Evolutionary conservation across 2,888 invertebrate species (phyloP).

Genomic region (Arctia plantaginis): DNA sequence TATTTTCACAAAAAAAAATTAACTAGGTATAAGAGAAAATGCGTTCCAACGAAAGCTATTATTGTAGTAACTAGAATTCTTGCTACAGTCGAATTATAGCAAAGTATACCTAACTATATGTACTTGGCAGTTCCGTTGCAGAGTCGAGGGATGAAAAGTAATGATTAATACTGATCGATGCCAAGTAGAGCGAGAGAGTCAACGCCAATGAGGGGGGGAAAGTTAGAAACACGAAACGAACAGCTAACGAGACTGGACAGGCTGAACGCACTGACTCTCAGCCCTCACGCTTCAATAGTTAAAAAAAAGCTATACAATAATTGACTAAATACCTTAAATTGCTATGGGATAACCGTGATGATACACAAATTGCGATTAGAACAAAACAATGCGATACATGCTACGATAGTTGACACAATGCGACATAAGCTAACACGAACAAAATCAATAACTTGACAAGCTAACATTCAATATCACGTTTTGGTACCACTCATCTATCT

Average conservation of each 20-base stretch:
- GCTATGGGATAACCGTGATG: slow-evolving; percentile 67
- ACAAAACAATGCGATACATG: slow-evolving; percentile 24
- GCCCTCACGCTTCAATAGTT: slow-evolving; percentile 65
- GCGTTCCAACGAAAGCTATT: slow-evolving; percentile 78
- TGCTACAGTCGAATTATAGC: slow-evolving; percentile 62
- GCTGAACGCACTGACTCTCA: slow-evolving; percentile 72
- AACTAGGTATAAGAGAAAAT: slow-evolving; percentile 82
- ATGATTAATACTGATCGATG: slow-evolving; percentile 81
- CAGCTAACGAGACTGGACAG: slow-evolving; percentile 48
- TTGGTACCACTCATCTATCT: slow-evolving; percentile 19
- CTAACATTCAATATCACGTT: slow-evolving; percentile 27
- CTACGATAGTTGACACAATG: slow-evolving; percentile 17
- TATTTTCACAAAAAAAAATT: slow-evolving; percentile 74
- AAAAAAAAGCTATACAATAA: slow-evolving; percentile 82
- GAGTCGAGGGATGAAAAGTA: slow-evolving; percentile 58
- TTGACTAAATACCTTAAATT: slow-evolving; percentile 85
- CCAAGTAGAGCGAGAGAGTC: slow-evolving; percentile 66
- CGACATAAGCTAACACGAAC: slow-evolving; percentile 24
- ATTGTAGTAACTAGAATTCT: slow-evolving; percentile 62
- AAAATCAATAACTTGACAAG: slow-evolving; percentile 25
- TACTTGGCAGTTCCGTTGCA: slow-evolving; percentile 63
- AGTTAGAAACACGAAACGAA: slow-evolving; percentile 28
- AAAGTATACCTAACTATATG: slow-evolving; percentile 59
- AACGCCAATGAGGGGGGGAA: slow-evolving; percentile 24
- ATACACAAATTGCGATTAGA: slow-evolving; percentile 49